These are phyloP conservation scores for Ormyrus pomaceus DNA, from an alignment of 2,888 invertebrate genomes.

Conservation along the genomic window DNA sequence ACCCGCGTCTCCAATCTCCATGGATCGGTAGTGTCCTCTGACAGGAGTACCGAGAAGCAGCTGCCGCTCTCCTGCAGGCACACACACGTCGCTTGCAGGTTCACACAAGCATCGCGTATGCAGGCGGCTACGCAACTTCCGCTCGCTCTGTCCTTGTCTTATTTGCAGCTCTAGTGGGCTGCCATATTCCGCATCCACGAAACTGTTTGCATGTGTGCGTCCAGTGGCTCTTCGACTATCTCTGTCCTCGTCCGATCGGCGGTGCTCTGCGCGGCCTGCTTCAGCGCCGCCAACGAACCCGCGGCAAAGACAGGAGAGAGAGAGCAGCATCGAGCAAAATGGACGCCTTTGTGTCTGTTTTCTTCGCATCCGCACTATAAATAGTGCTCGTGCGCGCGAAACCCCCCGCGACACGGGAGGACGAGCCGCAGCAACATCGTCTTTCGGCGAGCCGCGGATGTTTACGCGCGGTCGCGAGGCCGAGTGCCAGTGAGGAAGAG, in stretches of 20 bases:
- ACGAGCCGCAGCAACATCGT: too few species aligned
- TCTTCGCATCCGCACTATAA: conserved; percentile 73
- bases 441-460: conserved; percentile 1
- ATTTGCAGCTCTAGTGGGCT: neutral
- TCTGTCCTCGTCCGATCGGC: conserved; percentile 5
- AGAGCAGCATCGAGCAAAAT: conserved; percentile 69
- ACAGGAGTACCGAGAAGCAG: neutral
- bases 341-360: conserved; percentile 76
- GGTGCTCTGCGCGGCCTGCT: conserved; percentile 3
- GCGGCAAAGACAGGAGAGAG: conserved; percentile 38
- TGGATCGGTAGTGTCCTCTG: conserved; percentile 19
- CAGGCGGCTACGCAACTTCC: conserved; percentile 50
- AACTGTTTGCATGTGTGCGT: neutral
- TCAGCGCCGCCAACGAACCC: conserved; percentile 36
- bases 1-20: conserved; percentile 10
- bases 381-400: conserved; percentile 65
- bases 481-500: neutral
- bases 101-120: neutral
- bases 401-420: neutral
- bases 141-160: conserved; percentile 34
- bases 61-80: neutral
- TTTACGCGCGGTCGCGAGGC: conserved; percentile 4
- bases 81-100: neutral
- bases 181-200: neutral
- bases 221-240: conserved; percentile 11